Conservation (phyloP, 2,888 invertebrate species). For the Salticus scenicus region DNA sequence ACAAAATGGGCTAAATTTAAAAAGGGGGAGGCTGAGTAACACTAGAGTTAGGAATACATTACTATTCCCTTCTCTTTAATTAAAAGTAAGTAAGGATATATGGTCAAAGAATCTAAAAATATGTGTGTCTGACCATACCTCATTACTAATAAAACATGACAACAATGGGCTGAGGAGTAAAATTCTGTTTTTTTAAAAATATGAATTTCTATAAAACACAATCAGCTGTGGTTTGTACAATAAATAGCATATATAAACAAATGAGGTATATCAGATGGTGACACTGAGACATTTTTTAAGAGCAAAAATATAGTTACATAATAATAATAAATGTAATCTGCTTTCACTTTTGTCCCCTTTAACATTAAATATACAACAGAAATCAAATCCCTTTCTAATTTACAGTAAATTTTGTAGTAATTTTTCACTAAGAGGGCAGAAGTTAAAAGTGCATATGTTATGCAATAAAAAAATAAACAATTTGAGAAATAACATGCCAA, state of each 20-base stretch:
- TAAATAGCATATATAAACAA: conserved; percentile 65
- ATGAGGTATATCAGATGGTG: conserved; percentile 67
- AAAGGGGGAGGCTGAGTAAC: background rate
- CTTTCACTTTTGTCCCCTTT: conserved; percentile 25
- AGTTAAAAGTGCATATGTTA: too few relatives aligned
- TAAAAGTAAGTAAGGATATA: conserved; percentile 20
- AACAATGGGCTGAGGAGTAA: conserved; percentile 34
- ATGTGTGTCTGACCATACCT: conserved; percentile 42
- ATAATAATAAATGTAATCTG: conserved; percentile 45
- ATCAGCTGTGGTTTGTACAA: conserved; percentile 45
- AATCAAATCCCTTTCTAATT: too few relatives aligned
- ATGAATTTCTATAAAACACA: conserved; percentile 57
- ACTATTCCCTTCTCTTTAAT: background rate
- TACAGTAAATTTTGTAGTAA: too few relatives aligned
- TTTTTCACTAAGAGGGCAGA: too few relatives aligned
- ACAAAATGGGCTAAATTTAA: conserved; percentile 50
- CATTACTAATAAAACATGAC: conserved; percentile 60
- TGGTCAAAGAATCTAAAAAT: conserved; percentile 57
- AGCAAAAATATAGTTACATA: conserved; percentile 45
- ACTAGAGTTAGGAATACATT: background rate
- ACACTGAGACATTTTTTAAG: conserved; percentile 41
- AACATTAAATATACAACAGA: too few relatives aligned
- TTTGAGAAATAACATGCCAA: conserved; percentile 39
- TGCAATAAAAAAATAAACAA: conserved; percentile 48
- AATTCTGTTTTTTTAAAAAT: conserved; percentile 54